Evolutionary conservation across 53 echinoderm and acorn worm species (phyloP), one percentile per base, ranked within the genome.

Genomic region (Temnopleurus reevesii): DNA sequence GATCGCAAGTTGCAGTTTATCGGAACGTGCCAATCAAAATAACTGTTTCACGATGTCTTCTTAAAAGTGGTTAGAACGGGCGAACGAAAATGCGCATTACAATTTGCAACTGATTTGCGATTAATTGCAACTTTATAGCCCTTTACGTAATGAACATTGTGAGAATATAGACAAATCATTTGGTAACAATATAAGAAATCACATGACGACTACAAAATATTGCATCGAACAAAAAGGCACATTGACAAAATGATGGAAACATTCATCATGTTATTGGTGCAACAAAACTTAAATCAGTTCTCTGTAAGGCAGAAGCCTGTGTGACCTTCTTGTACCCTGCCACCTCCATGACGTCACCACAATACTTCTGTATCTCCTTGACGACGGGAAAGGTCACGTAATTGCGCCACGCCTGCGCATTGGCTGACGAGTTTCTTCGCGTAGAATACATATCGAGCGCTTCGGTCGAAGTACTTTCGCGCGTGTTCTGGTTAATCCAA

Each of bases 391-490:
- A 80, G 0, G 94, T 45, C 10, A 93, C 59, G 27, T 79, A 43
- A 27, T 91, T 46, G 24, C 99, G 81, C 99, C 99, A 99, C 9
- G 96, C 99, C 77, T 96, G 93, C 28, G 93, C 92, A 24, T 93
- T 90, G 23, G 91, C 83, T 13, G 96, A 92, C 0, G 96, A 94
- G 83, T 99, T 93, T 43, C 96, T 71, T 21, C 53, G 63, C 10
- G 96, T 96, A 4, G 99, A 96, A 59, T 99, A 99, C 1, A 53
- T 79, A 35, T 71, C 49, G 19, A 24, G 44, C 23, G 58, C 56
- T n/a, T 79, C 58, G 8, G 21, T 19, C 58, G 29, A 47, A 2
- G 81, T 43, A 28, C 90, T 65, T 24, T 55, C 45, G 8, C 83
- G 60, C 9, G 96, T 96, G 81, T 96, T 96, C 38, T 65, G 76